A percentile compares a stretch with the other conserved stretches of the same genome.
Conservation (phyloP, 1,140 invertebrate species). For the Magallana ariakensis region DNA sequence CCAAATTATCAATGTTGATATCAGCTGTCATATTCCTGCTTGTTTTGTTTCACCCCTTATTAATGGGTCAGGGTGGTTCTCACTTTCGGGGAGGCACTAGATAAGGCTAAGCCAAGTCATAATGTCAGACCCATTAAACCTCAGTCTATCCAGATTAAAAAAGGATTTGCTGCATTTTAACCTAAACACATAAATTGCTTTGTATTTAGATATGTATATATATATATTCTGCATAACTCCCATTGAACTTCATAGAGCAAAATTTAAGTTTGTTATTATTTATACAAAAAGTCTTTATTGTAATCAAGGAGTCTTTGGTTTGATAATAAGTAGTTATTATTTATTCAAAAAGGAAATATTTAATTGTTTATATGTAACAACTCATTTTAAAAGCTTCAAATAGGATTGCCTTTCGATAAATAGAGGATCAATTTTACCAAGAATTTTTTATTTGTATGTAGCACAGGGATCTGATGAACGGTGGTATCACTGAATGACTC, state of each 20-base stretch:
- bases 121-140: neutral
- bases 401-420: too few species aligned
- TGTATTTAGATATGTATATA: neutral
- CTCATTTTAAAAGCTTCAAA: too few species aligned
- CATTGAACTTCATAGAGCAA: too few species aligned
- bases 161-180: too few species aligned
- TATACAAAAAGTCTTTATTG: neutral
- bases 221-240: too few species aligned
- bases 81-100: neutral
- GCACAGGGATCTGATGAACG: too few species aligned
- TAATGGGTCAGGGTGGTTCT: neutral
- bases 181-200: neutral
- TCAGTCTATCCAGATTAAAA: neutral
- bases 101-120: neutral
- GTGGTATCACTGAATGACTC: neutral
- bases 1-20: neutral
- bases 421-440: too few species aligned
- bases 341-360: neutral
- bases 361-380: too few species aligned
- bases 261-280: neutral
- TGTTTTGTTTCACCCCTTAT: conserved; percentile 24
- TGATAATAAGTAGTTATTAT: neutral
- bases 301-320: neutral
- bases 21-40: conserved; percentile 28
- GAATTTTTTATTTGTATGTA: too few species aligned